These are phyloP conservation scores for Rostratula benghalensis DNA, from an alignment of 2,113 vertebrate species.

Conservation along the genomic window DNA sequence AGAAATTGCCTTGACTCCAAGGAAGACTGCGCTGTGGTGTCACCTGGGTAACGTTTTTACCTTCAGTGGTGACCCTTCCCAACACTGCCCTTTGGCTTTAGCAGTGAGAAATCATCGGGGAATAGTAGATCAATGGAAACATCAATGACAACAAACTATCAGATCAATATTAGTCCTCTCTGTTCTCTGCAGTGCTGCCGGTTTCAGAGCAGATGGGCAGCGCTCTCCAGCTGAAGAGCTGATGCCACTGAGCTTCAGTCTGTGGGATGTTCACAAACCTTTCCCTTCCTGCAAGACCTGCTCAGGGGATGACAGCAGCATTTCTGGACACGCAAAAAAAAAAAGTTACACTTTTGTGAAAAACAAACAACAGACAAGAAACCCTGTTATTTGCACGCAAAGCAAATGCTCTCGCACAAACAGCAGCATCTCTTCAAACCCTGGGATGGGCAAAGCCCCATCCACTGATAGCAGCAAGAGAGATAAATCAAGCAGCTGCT, in stretches of 20 bases:
- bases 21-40: not conserved
- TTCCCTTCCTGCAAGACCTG: not conserved
- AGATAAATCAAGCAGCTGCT: not conserved
- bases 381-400: slow-evolving; percentile 5
- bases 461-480: not conserved
- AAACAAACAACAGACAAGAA: slow-evolving; percentile 42
- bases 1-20: not conserved
- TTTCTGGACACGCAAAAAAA: not conserved
- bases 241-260: not conserved
- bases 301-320: not conserved
- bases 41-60: not conserved
- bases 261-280: not conserved
- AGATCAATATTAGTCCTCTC: not conserved
- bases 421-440: not conserved
- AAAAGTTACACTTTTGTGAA: not conserved
- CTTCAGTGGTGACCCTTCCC: not conserved
- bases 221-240: not conserved
- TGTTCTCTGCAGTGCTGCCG: not conserved
- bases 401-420: not conserved
- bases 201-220: not conserved
- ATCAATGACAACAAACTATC: not conserved
- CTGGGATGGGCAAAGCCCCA: not conserved
- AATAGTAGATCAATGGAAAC: not conserved
- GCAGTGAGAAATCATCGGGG: not conserved
- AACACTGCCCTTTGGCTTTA: not conserved